Percentiles rank a stretch among this genome's conserved stretches.
These are phyloP conservation scores for Alexandromys oeconomus DNA, from an alignment of 2,797 vertebrate species.

Conservation along the genomic window DNA sequence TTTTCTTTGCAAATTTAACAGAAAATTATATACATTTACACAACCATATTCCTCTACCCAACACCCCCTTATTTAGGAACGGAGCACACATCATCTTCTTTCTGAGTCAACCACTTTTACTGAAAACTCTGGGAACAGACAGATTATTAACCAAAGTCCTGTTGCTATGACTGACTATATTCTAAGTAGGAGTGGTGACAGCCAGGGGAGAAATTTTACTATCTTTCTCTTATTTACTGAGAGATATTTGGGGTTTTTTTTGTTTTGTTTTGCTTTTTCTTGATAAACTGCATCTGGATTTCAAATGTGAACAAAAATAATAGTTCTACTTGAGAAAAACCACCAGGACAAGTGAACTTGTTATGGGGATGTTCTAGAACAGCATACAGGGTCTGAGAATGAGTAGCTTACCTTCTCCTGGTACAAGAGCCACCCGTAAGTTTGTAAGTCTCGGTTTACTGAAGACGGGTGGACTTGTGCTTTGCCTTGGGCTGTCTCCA, in stretches of 20 bases:
- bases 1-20: not conserved
- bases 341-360: not conserved
- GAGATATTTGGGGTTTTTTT: not conserved
- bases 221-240: not conserved
- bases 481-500: conserved; percentile 96
- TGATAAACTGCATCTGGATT: conserved; percentile 13
- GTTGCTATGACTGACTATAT: not conserved
- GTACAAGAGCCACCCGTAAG: conserved; percentile 96
- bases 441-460: conserved; percentile 96
- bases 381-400: not conserved
- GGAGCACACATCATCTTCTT: not conserved
- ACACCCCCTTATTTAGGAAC: not conserved
- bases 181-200: not conserved
- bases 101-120: conserved; percentile 34
- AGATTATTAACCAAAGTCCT: not conserved
- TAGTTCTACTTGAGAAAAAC: not conserved
- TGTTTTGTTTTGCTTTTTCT: not conserved
- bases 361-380: not conserved
- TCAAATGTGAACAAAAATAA: conserved; percentile 36
- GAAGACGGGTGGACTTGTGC: conserved; percentile 97
- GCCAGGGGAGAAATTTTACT: not conserved
- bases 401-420: conserved; percentile 93
- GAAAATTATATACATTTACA: not conserved
- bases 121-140: not conserved
- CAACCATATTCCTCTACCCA: not conserved